Percentiles rank a stretch among this genome's conserved stretches.
Evolutionary conservation across 1,140 invertebrate species (phyloP).

Genomic region (Lucilia cuprina): DNA sequence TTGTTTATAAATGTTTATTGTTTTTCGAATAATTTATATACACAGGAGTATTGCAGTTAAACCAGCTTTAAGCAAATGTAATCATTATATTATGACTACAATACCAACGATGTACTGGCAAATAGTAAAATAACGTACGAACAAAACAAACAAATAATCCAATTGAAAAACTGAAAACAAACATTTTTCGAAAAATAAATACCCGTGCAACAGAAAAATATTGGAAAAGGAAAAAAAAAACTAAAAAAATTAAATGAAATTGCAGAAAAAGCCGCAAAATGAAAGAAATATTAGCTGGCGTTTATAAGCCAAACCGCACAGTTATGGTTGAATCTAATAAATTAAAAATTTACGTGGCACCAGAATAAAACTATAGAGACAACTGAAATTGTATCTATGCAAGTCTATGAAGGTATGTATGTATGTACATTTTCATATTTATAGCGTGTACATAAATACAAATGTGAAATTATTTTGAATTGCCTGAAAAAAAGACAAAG

Average conservation of each 20-base stretch:
- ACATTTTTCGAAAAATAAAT: neutral
- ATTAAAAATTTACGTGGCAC: constrained; percentile 28
- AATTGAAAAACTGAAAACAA: neutral
- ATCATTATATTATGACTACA: neutral
- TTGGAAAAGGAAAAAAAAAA: neutral
- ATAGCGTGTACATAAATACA: neutral
- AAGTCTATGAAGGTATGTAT: too few relatives aligned
- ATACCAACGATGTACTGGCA: neutral
- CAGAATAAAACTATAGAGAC: neutral
- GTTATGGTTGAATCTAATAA: constrained; percentile 30
- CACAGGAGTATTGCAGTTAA: neutral
- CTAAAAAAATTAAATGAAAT: neutral
- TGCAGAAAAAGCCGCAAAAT: constrained; percentile 7
- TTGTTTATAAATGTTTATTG: constrained; percentile 5
- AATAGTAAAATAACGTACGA: neutral
- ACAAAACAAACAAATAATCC: neutral
- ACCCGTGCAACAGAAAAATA: neutral
- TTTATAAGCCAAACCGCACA: constrained; percentile 33
- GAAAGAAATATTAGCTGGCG: constrained; percentile 34
- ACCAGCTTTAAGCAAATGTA: neutral
- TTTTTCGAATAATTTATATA: neutral
- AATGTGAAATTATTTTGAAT: neutral
- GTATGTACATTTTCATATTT: too few relatives aligned
- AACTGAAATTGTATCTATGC: neutral
- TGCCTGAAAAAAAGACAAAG: too few relatives aligned